A percentile compares a stretch with the other conserved stretches of the same genome.
phyloP scores from a whole-genome alignment of 2,113 vertebrate species.

The Vireo altiloquus region DNA sequence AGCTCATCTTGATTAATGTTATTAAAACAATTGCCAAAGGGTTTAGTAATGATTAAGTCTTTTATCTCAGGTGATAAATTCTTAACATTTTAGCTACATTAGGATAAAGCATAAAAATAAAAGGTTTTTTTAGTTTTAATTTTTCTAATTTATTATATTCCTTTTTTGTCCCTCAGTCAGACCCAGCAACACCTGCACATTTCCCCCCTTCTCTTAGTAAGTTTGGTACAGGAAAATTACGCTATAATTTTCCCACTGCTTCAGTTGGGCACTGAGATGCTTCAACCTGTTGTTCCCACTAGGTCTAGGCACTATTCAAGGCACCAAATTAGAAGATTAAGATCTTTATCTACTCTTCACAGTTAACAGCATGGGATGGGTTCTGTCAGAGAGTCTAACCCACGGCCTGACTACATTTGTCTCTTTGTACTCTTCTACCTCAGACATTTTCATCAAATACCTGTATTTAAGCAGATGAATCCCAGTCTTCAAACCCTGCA shows the following conservation, averaged over 20 bases:
- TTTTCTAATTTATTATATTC: not conserved
- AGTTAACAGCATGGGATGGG: not conserved
- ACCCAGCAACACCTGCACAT: not conserved
- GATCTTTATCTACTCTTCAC: not conserved
- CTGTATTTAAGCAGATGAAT: not conserved
- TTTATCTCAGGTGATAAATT: conserved; percentile 62
- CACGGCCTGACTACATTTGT: not conserved
- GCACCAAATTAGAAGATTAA: not conserved
- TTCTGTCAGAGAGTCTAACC: not conserved
- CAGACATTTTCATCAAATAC: not conserved
- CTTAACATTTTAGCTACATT: not conserved
- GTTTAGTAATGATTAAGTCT: conserved; percentile 58
- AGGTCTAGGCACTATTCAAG: not conserved
- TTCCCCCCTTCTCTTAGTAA: not conserved
- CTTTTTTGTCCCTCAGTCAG: not conserved
- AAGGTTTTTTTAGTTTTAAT: not conserved
- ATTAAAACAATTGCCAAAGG: conserved; percentile 59
- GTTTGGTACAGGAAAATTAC: not conserved
- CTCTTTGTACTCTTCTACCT: not conserved
- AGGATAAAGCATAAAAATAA: conserved; percentile 24
- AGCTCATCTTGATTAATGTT: conserved; percentile 65
- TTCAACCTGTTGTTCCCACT: not conserved
- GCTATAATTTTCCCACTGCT: not conserved
- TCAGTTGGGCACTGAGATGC: not conserved
- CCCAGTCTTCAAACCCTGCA: not conserved